These are phyloP conservation scores for Hystrix cristata DNA, from an alignment of 2,113 vertebrate genomes.

Conservation along the genomic window DNA sequence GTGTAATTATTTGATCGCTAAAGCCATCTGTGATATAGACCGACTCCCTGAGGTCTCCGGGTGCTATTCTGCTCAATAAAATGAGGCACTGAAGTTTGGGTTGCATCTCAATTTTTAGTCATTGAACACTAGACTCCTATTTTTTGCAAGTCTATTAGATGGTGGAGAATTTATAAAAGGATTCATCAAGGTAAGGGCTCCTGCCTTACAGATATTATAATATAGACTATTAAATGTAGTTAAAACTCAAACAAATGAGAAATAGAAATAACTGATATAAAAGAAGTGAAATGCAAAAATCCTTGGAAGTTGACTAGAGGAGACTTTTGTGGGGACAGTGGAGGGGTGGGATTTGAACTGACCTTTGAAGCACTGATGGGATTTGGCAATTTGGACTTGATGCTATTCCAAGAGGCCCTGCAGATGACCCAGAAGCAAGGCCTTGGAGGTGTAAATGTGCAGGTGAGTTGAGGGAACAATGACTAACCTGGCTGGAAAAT, in stretches of 20 bases:
- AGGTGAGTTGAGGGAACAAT: background rate
- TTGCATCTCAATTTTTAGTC: background rate
- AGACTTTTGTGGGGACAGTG: background rate
- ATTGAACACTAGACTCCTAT: background rate
- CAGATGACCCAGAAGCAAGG: background rate
- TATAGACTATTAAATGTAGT: background rate
- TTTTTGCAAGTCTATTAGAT: background rate
- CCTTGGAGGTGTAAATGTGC: background rate
- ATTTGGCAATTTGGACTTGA: background rate
- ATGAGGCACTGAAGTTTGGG: background rate
- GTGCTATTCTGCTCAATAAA: background rate
- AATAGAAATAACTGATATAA: background rate
- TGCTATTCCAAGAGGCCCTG: background rate
- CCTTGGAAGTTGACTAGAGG: background rate
- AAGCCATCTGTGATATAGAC: background rate
- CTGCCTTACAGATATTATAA: background rate
- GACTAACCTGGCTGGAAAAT: background rate
- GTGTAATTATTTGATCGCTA: background rate
- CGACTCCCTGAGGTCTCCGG: background rate
- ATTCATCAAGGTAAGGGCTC: conserved; percentile 13
- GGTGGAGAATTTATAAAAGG: background rate
- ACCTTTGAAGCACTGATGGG: background rate
- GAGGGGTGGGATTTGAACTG: background rate
- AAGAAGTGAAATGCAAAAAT: conserved; percentile 1
- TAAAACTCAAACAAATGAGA: background rate